Conservation (phyloP, 1,140 invertebrate species). For the Tetramorium simillimum region DNA sequence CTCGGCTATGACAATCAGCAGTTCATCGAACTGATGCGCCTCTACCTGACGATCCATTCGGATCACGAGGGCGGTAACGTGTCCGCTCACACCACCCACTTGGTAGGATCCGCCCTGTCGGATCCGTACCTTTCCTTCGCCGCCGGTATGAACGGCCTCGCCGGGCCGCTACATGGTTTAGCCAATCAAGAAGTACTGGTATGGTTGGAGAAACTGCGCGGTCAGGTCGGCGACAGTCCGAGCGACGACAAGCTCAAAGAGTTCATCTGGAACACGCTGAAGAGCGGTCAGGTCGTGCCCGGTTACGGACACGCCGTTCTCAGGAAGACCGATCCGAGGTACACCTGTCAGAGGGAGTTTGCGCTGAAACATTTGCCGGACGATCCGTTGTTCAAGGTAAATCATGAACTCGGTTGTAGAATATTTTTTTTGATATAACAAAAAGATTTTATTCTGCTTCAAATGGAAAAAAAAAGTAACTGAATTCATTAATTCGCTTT, state of each 20-base stretch:
- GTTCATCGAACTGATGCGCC: conserved; percentile 97
- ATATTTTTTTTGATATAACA: neutral
- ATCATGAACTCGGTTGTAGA: neutral
- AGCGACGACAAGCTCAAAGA: conserved; percentile 96
- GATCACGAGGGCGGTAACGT: conserved; percentile 99
- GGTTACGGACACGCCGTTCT: conserved; percentile 99
- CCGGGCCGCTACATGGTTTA: conserved; percentile 97
- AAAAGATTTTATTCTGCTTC: neutral
- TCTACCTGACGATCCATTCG: conserved; percentile 98
- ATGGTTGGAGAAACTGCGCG: conserved; percentile 93
- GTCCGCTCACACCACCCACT: conserved; percentile 96
- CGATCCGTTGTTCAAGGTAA: conserved; percentile 94
- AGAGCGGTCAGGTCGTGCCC: conserved; percentile 97
- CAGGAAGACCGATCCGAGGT: conserved; percentile 98
- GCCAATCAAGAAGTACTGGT: conserved; percentile 97
- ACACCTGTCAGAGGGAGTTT: conserved; percentile 97
- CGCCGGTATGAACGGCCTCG: conserved; percentile 97
- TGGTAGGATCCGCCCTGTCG: conserved; percentile 97
- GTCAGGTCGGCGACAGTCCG: conserved; percentile 92
- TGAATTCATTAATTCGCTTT: neutral
- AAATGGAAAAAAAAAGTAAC: neutral
- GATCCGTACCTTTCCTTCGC: conserved; percentile 98
- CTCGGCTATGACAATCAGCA: conserved; percentile 94
- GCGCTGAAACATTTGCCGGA: conserved; percentile 97
- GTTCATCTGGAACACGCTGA: conserved; percentile 97